Evolutionary conservation across 2,113 vertebrate species (phyloP), one percentile per base, ranked within the genome.

Genomic region (Athene cunicularia): DNA sequence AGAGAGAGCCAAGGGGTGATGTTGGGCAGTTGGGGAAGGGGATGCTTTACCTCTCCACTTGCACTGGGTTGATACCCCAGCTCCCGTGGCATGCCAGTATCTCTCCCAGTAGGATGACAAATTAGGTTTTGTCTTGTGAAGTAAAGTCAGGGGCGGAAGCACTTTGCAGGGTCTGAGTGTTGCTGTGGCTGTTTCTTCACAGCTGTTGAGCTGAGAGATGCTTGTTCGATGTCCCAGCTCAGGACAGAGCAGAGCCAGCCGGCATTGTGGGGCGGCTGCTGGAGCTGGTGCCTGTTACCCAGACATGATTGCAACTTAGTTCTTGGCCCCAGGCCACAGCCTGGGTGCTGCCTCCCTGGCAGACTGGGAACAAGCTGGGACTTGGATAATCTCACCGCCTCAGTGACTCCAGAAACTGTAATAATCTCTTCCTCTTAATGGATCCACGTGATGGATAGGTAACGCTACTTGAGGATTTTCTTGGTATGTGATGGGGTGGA

Each of bases 371-470:
- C 71, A 47, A 27, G 58, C 84, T 68, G 93, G 26, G 80, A 16
- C 86, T 90, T 72, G 71, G 91, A 10, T 66, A 75, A 89, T 72
- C 70, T 88, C 77, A 62, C 53, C 1, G 6, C n/a, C 70, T 89
- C 4, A 0, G 45, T 70, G 94, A 47, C 87, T 96, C 70, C 77
- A 93, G 94, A 95, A 95, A 67, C 80, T 88, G 30, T 11, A 82
- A 71, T 86, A 23, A 80, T 86, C 89, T 76, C 77, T 73, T 90
- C 28, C 89, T 89, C 88, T 88, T 73, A 41, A 23, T 52, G 71
- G 13, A 20, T 39, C 80, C 19, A 3, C 2, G 13, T 82, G 77
- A 80, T 18, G 20, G 52, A 10, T 30, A 30, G 66, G n/a, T 52
- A 85, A 39, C 8, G 13, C 15, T 55, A 5, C 30, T 37, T 50